A percentile compares a stretch with the other conserved stretches of the same genome.
Evolutionary conservation across 2,888 invertebrate species (phyloP).

Genomic region (Drosophila planitibia): DNA sequence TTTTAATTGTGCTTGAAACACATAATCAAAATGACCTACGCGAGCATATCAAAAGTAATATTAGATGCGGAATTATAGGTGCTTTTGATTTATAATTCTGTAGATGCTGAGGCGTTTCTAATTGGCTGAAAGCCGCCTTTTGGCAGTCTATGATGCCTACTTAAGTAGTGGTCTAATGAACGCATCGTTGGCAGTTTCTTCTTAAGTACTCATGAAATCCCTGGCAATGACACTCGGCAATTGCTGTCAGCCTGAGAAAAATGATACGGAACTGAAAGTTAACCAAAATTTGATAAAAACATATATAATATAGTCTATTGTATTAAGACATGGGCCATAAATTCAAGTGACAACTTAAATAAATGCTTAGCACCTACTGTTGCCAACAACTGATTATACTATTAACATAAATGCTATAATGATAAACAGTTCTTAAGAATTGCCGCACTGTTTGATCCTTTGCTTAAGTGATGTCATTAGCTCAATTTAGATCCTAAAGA

Average conservation of each 20-base stretch:
- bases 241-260: constrained; percentile 41
- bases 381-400: constrained; percentile 1
- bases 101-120: constrained; percentile 64
- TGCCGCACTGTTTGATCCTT: constrained; percentile 53
- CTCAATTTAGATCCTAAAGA: constrained; percentile 65
- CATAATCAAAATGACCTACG: constrained; percentile 58
- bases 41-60: constrained; percentile 32
- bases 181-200: constrained; percentile 53
- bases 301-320: not conserved
- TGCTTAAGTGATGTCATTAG: constrained; percentile 55
- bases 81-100: constrained; percentile 52
- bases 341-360: constrained; percentile 18
- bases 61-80: constrained; percentile 64
- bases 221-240: constrained; percentile 36
- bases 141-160: constrained; percentile 50
- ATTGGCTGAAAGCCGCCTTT: constrained; percentile 49
- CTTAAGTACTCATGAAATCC: constrained; percentile 15
- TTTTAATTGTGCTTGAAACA: constrained; percentile 62
- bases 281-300: not conserved
- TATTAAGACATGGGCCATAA: constrained; percentile 16
- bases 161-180: constrained; percentile 57
- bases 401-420: constrained; percentile 24
- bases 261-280: constrained; percentile 41
- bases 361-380: constrained; percentile 28
- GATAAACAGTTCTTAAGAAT: constrained; percentile 11